Conservation (phyloP, 2,113 vertebrate species). For the Oryctolagus cuniculus region DNA sequence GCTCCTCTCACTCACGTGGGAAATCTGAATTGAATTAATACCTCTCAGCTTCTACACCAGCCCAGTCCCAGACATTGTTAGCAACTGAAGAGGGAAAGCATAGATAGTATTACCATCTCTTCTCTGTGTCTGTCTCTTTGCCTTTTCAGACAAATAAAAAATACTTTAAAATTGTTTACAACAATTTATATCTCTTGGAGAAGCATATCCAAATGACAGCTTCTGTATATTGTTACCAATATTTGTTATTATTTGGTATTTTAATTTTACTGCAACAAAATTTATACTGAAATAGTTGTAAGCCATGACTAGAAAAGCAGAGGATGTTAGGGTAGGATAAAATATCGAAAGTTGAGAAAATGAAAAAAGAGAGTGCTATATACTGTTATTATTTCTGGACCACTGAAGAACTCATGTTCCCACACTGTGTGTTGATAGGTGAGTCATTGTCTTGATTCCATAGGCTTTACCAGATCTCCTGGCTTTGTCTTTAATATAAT, state of each 20-base stretch:
- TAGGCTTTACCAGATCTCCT: not conserved
- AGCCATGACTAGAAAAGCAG: not conserved
- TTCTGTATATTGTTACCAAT: not conserved
- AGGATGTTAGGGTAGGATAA: not conserved
- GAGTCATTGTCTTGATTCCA: not conserved
- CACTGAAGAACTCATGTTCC: accelerated
- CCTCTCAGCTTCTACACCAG: no score
- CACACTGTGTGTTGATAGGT: not conserved
- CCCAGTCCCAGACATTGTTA: no score
- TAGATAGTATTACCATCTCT: no score
- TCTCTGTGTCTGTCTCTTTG: no score
- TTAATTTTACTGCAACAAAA: not conserved
- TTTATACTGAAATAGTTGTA: not conserved
- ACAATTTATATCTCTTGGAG: not conserved
- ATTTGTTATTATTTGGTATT: not conserved
- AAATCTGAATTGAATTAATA: no score
- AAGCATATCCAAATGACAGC: not conserved
- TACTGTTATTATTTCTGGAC: not conserved
- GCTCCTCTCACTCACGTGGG: no score
- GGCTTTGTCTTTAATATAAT: not conserved
- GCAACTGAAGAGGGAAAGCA: no score
- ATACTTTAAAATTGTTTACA: not conserved
- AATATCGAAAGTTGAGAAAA: not conserved
- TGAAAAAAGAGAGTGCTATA: not conserved
- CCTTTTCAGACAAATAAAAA: no score